These are phyloP conservation scores for Drosophila takahashii DNA, from an alignment of 1,140 invertebrate genomes.

Conservation along the genomic window DNA sequence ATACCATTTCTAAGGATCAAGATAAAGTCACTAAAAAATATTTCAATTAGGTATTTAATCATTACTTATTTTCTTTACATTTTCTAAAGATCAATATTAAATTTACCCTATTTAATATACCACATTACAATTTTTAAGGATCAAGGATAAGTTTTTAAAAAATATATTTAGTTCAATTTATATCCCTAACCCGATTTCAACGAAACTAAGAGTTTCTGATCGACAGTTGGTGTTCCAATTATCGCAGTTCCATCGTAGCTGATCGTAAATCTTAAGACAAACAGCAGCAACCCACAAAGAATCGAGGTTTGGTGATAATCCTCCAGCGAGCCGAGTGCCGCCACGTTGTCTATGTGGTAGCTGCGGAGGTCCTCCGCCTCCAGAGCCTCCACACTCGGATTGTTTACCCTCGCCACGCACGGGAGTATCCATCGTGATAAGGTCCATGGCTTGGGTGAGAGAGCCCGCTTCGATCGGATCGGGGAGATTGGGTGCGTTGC, in stretches of 20 bases:
- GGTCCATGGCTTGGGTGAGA: slow-evolving; percentile 28
- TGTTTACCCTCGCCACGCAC: slow-evolving; percentile 45
- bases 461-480: slow-evolving; percentile 46
- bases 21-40: too few relatives aligned
- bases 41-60: too few relatives aligned
- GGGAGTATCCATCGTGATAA: slow-evolving; percentile 56
- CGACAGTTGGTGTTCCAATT: not conserved
- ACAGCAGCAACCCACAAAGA: slow-evolving; percentile 43
- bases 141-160: too few relatives aligned
- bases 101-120: too few relatives aligned
- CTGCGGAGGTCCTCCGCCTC: slow-evolving; percentile 34
- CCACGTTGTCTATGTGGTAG: slow-evolving; percentile 67
- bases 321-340: slow-evolving; percentile 39
- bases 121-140: too few relatives aligned
- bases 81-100: too few relatives aligned
- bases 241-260: slow-evolving; percentile 10
- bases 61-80: too few relatives aligned
- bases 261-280: slow-evolving; percentile 69
- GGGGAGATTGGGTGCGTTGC: slow-evolving; percentile 62
- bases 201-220: not conserved
- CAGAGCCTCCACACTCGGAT: slow-evolving; percentile 5
- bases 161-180: too few relatives aligned
- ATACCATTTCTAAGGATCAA: too few relatives aligned
- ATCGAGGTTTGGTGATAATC: slow-evolving; percentile 60
- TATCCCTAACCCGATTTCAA: too few relatives aligned